Evolutionary conservation across 2,797 vertebrate species (phyloP), one percentile per base, ranked within the genome.

Genomic region (Amazonetta brasiliensis): DNA sequence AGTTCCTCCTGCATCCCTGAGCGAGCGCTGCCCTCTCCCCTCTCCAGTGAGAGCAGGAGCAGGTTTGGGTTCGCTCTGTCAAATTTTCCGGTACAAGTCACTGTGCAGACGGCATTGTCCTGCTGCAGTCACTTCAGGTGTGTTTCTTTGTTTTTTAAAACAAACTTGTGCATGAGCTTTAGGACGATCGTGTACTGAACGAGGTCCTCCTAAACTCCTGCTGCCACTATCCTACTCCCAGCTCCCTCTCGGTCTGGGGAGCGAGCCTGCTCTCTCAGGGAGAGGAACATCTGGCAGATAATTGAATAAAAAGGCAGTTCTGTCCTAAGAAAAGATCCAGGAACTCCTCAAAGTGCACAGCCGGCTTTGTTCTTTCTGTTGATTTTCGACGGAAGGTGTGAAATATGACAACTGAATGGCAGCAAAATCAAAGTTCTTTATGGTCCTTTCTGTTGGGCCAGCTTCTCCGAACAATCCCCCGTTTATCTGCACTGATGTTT

Each of bases 371-470:
- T 78, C 22, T 54, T 77, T 73, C 77, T 81, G 43, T 56, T 74
- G 87, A 82, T 88, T 94, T 94, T 91, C 72, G 56, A 75, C 16
- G 41, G 72, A 55, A 91, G 16, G 62, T 77, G 81, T 77, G 72
- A 96, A 97, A 95, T 92, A 54, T 1, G 0, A 82, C 5, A 4
- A 87, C 71, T 71, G 74, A 93, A 74, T 22, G 78, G 7, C 63
- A 84, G 77, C 23, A 46, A 92, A 90, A 79, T 82, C 48, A 48
- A 11, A 67, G 67, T 76, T 93, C 84, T 84, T 84, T 86, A 60
- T 23, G 26, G 22, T 25, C 76, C 52, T 93, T 18, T 76, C 35
- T 25, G 35, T 6, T 67, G 41, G 39, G 64, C 30, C 33, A 26
- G 13, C 56, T 95, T 87, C 71, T 87, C n/a, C 44, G 52, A 86